These are phyloP conservation scores for Magallana gigas DNA, from an alignment of 1,140 invertebrate species.

Conservation along the genomic window DNA sequence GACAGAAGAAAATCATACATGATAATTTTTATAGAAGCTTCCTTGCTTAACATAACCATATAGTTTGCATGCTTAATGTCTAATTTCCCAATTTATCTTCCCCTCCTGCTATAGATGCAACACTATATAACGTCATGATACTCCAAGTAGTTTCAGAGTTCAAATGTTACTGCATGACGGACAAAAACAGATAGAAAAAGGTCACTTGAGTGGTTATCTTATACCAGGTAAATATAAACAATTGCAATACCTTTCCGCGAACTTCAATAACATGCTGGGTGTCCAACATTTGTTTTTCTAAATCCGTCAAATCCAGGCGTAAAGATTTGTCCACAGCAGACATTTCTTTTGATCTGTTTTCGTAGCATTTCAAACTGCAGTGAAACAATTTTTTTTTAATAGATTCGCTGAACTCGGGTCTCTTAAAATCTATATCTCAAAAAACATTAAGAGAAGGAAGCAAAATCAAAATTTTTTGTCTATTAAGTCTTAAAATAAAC, in stretches of 20 bases:
- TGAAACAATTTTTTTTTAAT: constrained; percentile 8
- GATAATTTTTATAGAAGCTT: neutral
- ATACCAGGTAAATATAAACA: neutral
- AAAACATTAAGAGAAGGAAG: neutral
- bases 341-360: constrained; percentile 6
- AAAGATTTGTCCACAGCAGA: constrained; percentile 5
- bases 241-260: neutral
- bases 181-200: neutral
- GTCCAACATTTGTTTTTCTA: constrained; percentile 6
- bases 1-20: constrained; percentile 6
- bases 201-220: neutral
- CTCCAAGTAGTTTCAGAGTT: constrained; percentile 5
- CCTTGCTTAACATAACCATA: neutral
- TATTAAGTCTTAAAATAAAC: neutral
- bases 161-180: neutral
- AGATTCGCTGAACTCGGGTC: constrained; percentile 3
- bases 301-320: neutral
- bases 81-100: constrained; percentile 6
- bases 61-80: neutral
- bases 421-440: neutral
- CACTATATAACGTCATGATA: neutral
- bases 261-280: neutral
- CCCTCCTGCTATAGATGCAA: constrained; percentile 4
- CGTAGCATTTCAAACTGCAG: constrained; percentile 1
- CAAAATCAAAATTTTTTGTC: neutral